Evolutionary conservation across 2,797 vertebrate genomes (phyloP), one percentile per base, ranked within the genome.

Genomic region (Hyperoplus lanceolatus): DNA sequence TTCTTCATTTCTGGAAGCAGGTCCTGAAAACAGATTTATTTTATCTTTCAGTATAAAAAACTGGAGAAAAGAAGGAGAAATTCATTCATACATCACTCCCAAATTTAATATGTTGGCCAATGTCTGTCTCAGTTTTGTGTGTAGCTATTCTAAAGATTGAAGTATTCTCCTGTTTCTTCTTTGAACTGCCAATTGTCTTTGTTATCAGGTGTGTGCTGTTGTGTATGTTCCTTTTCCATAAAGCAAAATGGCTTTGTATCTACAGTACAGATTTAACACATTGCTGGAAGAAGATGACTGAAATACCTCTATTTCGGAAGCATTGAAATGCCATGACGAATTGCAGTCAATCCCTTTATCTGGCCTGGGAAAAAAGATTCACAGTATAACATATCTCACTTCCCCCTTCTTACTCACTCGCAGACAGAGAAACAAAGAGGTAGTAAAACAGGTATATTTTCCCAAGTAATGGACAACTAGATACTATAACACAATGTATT

Each of bases 251-350:
- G 59, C 21, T 45, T 15, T 16, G 29, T 29, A 29, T 29, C 29
- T 29, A 29, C 29, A 29, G 3, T 14, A 8, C 42, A 1, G 21
- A 59, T 21, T 58, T 45, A 15, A 66, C 8, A 67, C n/a, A 2
- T 0, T 45, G 42, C 41, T 29, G 48, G n/a, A 62, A 60, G 68
- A 29, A 74, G 3, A 73, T 58, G 8, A 21, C 36, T 50, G 49
- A 15, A 66, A n/a, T 90, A 96, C 96, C 94, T 95, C 79, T 56
- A 96, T 95, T 70, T 89, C 15, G 57, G 91, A 93, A 21, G 81
- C 62, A 74, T 96, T 95, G 87, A 96, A 96, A 87, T 92, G 92
- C 96, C 95, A 96, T 0, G 96, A 91, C 21, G 83, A 75, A 77
- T 96, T 96, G 80, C 96, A 96, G 3, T 65, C 42, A 2, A 50